Percentiles rank a stretch among this genome's conserved stretches.
These are phyloP conservation scores for Scaptodrosophila latifasciaeformis DNA, from an alignment of 2,888 invertebrate species.

Conservation along the genomic window DNA sequence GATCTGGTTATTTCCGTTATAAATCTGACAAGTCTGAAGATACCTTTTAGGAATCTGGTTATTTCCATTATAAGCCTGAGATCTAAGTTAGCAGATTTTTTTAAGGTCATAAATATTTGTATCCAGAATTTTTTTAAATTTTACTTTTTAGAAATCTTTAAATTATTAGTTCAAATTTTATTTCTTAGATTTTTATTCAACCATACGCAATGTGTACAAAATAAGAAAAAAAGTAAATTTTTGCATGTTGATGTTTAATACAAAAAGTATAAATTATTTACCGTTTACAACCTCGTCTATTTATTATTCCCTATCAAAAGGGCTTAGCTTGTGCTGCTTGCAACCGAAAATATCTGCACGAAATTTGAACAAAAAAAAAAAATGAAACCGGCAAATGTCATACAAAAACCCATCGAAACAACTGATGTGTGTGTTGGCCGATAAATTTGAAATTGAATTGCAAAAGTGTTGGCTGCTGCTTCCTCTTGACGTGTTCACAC, in stretches of 20 bases:
- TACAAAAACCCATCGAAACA: slow-evolving; percentile 17
- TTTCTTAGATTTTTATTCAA: too few relatives aligned
- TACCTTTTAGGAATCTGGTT: too few relatives aligned
- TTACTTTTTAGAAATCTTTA: too few relatives aligned
- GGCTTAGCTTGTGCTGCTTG: slow-evolving; percentile 64
- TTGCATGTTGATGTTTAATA: slow-evolving; percentile 69
- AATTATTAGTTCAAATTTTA: too few relatives aligned
- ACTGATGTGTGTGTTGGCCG: slow-evolving; percentile 41
- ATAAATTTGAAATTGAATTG: slow-evolving; percentile 28
- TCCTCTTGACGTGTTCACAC: slow-evolving; percentile 48
- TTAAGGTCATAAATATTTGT: too few relatives aligned
- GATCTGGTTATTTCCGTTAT: too few relatives aligned
- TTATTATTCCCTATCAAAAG: slow-evolving; percentile 29
- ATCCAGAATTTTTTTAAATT: too few relatives aligned
- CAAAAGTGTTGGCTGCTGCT: slow-evolving; percentile 45
- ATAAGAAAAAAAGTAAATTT: slow-evolving; percentile 7
- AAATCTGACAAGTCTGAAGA: too few relatives aligned
- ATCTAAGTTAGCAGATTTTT: too few relatives aligned
- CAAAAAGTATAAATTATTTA: slow-evolving; percentile 28
- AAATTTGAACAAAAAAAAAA: slow-evolving; percentile 21
- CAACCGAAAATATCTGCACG: slow-evolving; percentile 48
- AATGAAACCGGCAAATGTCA: slow-evolving; percentile 25
- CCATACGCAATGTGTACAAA: slow-evolving; percentile 46
- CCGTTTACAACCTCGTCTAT: neutral
- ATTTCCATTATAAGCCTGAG: too few relatives aligned